phyloP scores from a whole-genome alignment of 2,888 invertebrate species.

The Chymomyza amoena region DNA sequence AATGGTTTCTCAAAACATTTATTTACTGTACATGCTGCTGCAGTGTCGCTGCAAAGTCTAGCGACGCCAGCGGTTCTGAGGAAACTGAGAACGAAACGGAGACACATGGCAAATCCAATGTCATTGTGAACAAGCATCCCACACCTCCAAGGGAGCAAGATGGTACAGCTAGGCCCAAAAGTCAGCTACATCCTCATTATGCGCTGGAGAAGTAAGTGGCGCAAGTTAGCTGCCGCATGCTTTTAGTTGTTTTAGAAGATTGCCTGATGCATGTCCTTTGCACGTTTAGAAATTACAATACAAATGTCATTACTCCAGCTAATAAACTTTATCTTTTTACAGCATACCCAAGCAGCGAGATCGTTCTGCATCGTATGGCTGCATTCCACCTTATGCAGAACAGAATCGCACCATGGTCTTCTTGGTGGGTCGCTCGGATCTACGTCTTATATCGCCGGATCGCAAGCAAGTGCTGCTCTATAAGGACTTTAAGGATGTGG shows the following conservation, averaged over 20 bases:
- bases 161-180: constrained; percentile 30
- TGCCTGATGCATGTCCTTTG: neutral
- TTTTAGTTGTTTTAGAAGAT: neutral
- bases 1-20: neutral
- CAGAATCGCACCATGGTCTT: constrained; percentile 97
- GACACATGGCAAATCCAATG: constrained; percentile 46
- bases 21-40: constrained; percentile 17
- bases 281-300: neutral
- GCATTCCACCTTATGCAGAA: constrained; percentile 82
- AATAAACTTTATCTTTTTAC: constrained; percentile 20
- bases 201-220: constrained; percentile 77
- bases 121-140: constrained; percentile 74
- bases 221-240: constrained; percentile 31
- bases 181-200: constrained; percentile 62
- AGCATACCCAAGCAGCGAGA: constrained; percentile 79
- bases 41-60: constrained; percentile 7
- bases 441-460: constrained; percentile 95
- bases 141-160: constrained; percentile 60
- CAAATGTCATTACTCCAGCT: constrained; percentile 5
- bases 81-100: constrained; percentile 35
- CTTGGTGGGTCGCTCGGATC: constrained; percentile 90
- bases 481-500: constrained; percentile 92
- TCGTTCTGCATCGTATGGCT: constrained; percentile 83
- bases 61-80: constrained; percentile 47
- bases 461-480: constrained; percentile 93